These are phyloP conservation scores for Dynastes hyllus DNA, from an alignment of 2,888 invertebrate species.

Conservation along the genomic window DNA sequence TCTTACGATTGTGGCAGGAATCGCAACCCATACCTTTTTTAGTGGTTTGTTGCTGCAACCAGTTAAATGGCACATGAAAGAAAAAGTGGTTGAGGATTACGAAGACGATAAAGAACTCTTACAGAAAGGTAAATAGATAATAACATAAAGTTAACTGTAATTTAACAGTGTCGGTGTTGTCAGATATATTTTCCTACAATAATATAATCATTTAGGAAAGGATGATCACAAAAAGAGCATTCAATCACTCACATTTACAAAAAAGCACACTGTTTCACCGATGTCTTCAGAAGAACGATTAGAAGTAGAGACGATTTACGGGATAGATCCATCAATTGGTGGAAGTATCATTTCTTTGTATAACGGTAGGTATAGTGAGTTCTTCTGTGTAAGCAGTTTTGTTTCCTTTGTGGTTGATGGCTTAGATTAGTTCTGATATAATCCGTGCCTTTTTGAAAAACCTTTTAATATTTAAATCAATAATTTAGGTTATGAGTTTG, in stretches of 20 bases:
- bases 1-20: slow-evolving; percentile 76
- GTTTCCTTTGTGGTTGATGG: too few species aligned
- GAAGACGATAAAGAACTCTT: slow-evolving; percentile 24
- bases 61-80: slow-evolving; percentile 77
- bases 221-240: neutral
- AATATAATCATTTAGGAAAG: neutral
- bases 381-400: too few species aligned
- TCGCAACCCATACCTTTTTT: slow-evolving; percentile 76
- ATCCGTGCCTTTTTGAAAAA: too few species aligned
- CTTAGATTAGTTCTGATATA: too few species aligned
- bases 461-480: too few species aligned
- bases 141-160: neutral
- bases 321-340: slow-evolving; percentile 68
- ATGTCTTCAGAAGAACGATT: slow-evolving; percentile 61
- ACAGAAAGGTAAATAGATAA: slow-evolving; percentile 12
- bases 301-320: slow-evolving; percentile 69
- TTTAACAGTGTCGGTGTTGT: neutral
- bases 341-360: slow-evolving; percentile 64
- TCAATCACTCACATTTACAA: too few species aligned
- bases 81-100: slow-evolving; percentile 49
- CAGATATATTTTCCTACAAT: neutral
- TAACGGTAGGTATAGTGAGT: neutral
- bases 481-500: too few species aligned
- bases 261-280: neutral
- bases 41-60: slow-evolving; percentile 79